Conservation (phyloP, 2,113 vertebrate genomes). For the Sinocyclocheilus anophthalmus region DNA sequence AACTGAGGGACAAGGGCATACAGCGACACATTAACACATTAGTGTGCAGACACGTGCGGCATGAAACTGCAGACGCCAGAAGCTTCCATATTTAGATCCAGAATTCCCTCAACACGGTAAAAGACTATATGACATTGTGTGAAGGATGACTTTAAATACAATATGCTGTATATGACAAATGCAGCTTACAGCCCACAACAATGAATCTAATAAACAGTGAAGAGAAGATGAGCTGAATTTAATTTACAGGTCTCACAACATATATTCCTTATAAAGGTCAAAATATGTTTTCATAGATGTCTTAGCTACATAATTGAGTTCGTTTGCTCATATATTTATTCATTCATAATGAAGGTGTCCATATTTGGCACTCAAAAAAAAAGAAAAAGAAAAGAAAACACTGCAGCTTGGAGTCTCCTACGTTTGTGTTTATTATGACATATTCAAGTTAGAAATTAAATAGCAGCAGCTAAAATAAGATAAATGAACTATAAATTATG, state of each 20-base stretch:
- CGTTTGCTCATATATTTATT: background rate
- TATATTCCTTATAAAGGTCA: too few relatives aligned
- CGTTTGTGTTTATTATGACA: too few relatives aligned
- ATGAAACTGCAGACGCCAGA: background rate
- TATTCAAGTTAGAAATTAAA: too few relatives aligned
- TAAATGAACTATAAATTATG: too few relatives aligned
- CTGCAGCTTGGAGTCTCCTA: too few relatives aligned
- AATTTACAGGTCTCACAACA: too few relatives aligned
- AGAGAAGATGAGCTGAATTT: too few relatives aligned
- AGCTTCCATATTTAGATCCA: constrained; percentile 8
- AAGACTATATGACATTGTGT: background rate
- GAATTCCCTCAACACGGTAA: background rate
- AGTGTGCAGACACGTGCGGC: background rate
- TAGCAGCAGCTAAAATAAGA: too few relatives aligned
- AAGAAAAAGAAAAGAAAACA: too few relatives aligned
- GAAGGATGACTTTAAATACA: background rate
- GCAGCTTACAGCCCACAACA: too few relatives aligned
- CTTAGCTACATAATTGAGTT: background rate
- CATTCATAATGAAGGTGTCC: background rate
- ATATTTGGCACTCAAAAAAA: background rate
- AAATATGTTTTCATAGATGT: background rate
- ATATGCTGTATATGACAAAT: background rate
- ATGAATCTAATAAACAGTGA: too few relatives aligned
- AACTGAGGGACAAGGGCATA: constrained; percentile 6
- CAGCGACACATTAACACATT: background rate